Evolutionary conservation across 2,797 vertebrate genomes (phyloP).

Genomic region (Gobionotothen gibberifrons): DNA sequence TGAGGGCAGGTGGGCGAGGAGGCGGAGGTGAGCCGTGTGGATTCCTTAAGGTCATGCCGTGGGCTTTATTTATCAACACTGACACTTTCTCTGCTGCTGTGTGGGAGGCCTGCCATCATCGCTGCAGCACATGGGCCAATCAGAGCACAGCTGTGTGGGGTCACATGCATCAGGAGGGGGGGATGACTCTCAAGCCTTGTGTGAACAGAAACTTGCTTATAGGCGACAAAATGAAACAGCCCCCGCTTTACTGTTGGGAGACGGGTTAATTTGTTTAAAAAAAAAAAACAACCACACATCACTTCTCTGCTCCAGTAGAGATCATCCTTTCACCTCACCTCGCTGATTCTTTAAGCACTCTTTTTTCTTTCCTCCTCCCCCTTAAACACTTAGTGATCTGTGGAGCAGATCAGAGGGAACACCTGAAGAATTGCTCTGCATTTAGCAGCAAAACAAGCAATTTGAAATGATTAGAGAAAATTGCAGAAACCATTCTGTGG

Average conservation of each 20-base stretch:
- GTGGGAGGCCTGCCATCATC: slow-evolving; percentile 48
- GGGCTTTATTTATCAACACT: slow-evolving; percentile 62
- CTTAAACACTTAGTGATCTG: slow-evolving; percentile 12
- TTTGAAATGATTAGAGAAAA: slow-evolving; percentile 52
- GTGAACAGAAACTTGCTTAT: slow-evolving; percentile 9
- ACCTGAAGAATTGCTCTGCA: slow-evolving; percentile 9
- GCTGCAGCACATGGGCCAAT: slow-evolving; percentile 37
- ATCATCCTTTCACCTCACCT: slow-evolving; percentile 5
- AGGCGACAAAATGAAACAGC: not conserved
- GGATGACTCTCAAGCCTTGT: slow-evolving; percentile 8
- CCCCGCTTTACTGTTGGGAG: slow-evolving; percentile 4
- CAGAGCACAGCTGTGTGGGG: slow-evolving; percentile 33
- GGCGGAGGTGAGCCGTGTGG: slow-evolving; percentile 34
- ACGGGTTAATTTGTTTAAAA: slow-evolving; percentile 9
- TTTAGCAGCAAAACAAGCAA: slow-evolving; percentile 47
- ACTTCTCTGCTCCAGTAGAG: slow-evolving; percentile 13
- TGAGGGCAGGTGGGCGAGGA: slow-evolving; percentile 44
- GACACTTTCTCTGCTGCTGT: slow-evolving; percentile 49
- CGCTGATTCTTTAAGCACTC: not conserved
- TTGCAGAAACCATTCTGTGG: slow-evolving; percentile 29
- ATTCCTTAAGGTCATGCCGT: slow-evolving; percentile 60
- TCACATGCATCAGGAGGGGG: slow-evolving; percentile 32
- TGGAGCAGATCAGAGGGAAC: slow-evolving; percentile 19
- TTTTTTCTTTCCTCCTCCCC: not conserved
- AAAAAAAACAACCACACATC: not conserved